Base-by-base conservation (phyloP, 2,113 vertebrate species). In the Siniperca knerii region DNA sequence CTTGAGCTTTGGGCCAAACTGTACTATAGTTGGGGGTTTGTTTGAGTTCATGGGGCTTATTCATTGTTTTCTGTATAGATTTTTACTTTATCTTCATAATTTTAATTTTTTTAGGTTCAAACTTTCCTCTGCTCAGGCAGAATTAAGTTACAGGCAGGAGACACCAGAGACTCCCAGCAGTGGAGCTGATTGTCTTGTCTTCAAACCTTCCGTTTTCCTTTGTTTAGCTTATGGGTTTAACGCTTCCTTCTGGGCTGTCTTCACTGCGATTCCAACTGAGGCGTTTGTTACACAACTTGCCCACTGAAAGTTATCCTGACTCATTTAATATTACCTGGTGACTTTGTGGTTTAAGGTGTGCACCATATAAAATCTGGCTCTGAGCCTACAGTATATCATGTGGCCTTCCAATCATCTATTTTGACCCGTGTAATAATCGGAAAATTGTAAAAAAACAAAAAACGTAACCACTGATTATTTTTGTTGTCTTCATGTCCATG, bases 171-270 rank as follows among this genome's bases (percentile, higher is more conserved):
- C 77, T 87, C 54, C 70, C 69, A 64, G 55, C 23, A 74, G 86
- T 78, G 79, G 66, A 75, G 72, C 57, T 79, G 48, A 83, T 90
- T 94, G 92, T 89, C 73, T 84, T 70, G 75, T 90, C 78, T 86
- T 76, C 75, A 87, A 74, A 75, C 84, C 58, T 61, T 66, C 60
- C 88, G 62, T 82, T 83, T 77, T 88, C 44, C 44, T 81, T 83
- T 84, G 69, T 79, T 90, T 85, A 60, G 44, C 69, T 84, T 81
- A 61, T 23, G 77, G 25, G 67, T 82, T 91, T 86, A 74, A 87
- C 60, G 35, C 79, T 82, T 85, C 88, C 86, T 86, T 75, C 42
- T 70, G 55, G 65, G 79, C 79, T 25, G 69, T 74, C 75, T 81
- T 73, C 54, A 77, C 71, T 77, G n/a, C 4, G 6, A 62, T 73